Evolutionary conservation across 2,888 invertebrate species (phyloP), one percentile per base, ranked within the genome.

Genomic region (Dryobota labecula): DNA sequence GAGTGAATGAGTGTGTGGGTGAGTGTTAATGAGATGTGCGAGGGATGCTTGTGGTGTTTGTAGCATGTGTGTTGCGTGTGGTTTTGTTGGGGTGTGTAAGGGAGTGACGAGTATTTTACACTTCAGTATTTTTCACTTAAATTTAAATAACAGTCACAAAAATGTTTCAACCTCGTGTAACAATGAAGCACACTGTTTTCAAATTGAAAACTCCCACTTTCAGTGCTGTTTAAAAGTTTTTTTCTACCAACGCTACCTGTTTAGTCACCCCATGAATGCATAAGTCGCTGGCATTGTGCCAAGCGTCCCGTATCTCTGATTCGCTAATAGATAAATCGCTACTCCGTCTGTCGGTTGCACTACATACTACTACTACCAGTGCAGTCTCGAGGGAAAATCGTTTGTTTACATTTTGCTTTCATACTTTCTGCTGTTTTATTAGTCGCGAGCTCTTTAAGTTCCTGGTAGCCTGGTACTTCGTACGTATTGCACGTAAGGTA

Each of bases 241-340:
- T 78, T 78, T 78, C 49, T 78, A 68, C 84, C 61, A 70, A 80
- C 84, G 49, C 57, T 87, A 86, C 83, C 82, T 85, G 85, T 84
- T 85, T 80, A 88, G 85, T 80, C 84, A 83, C 83, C 83, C 87
- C 83, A 88, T 89, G 88, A 89, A 89, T 90, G 84, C 87, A 85
- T 79, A 85, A 89, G 88, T 84, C 78, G 73, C 60, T 90, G 90
- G 91, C 90, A 80, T 79, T 79, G 84, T 80, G 89, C 91, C 91
- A 90, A 70, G 78, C 73, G 70, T 73, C 74, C 79, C 86, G 84
- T 89, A 89, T 91, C 90, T 89, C 87, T 89, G 92, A 92, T 92
- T 91, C 85, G 76, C 86, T 91, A 90, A 91, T 90, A 92, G 92
- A 92, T 91, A 92, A 89, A 91, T 90, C 89, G 86, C 85, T 78